Evolutionary conservation across 2,113 vertebrate genomes (phyloP).

Genomic region (Corapipo altera): DNA sequence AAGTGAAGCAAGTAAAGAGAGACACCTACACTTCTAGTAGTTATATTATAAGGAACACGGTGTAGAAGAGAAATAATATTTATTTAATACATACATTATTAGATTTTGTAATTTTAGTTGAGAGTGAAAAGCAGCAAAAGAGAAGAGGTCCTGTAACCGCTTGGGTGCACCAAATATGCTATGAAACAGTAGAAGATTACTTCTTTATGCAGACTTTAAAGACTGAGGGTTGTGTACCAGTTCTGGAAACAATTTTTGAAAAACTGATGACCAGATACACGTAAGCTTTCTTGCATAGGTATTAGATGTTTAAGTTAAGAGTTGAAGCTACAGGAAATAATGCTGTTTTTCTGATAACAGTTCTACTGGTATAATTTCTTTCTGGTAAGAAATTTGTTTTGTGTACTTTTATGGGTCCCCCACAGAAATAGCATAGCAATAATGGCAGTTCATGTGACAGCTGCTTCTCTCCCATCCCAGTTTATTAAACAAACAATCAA

Average conservation of each 20-base stretch:
- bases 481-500: not conserved
- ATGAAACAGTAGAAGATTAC: not conserved
- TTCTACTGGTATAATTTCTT: not conserved
- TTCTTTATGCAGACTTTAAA: not conserved
- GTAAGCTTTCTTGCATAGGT: not conserved
- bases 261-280: not conserved
- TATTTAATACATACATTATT: not conserved
- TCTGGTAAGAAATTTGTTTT: not conserved
- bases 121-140: not conserved
- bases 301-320: not conserved
- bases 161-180: not conserved
- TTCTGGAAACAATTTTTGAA: not conserved
- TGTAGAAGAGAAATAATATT: not conserved
- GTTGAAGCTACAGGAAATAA: not conserved
- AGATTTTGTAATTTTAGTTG: not conserved
- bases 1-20: not conserved
- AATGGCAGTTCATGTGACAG: not conserved
- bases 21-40: not conserved
- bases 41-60: fast-evolving
- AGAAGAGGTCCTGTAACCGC: not conserved
- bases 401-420: not conserved
- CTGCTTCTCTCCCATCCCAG: not conserved
- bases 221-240: not conserved
- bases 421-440: not conserved
- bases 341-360: not conserved